A percentile compares a stretch with the other conserved stretches of the same genome.
Evolutionary conservation across 2,113 vertebrate species (phyloP).

Genomic region (Hyperopisus bebe): DNA sequence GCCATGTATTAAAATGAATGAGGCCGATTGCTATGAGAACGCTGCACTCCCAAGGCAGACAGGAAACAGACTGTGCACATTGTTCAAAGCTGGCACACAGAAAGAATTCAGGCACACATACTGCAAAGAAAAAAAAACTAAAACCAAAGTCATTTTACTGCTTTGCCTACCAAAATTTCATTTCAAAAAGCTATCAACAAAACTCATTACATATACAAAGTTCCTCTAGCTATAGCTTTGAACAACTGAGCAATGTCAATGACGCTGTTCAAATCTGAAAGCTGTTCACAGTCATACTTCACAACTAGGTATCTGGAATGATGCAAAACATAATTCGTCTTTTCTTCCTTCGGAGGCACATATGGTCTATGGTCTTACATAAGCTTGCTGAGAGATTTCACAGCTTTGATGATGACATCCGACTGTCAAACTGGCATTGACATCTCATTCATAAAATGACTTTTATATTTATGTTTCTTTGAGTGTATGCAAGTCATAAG

Average conservation of each 20-base stretch:
- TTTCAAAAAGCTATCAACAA: not conserved
- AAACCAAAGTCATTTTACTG: not conserved
- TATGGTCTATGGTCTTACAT: not conserved
- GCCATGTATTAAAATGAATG: constrained; percentile 53
- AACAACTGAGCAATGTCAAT: not conserved
- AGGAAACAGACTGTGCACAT: constrained; percentile 43
- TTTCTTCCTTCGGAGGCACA: not conserved
- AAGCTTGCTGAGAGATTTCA: not conserved
- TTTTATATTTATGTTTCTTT: not conserved
- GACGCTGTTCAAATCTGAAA: constrained; percentile 16
- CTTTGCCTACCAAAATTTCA: not conserved
- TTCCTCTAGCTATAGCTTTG: not conserved
- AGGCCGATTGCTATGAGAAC: constrained; percentile 36
- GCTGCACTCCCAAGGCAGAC: constrained; percentile 22
- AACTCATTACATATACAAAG: not conserved
- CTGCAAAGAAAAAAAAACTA: not conserved
- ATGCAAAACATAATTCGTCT: not conserved
- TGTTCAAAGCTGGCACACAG: constrained; percentile 39
- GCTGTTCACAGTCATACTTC: constrained; percentile 19
- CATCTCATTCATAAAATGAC: not conserved
- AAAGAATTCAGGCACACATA: constrained; percentile 27
- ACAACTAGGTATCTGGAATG: not conserved
- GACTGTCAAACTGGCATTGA: not conserved
- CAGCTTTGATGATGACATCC: not conserved
- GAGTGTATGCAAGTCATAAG: not conserved